These are phyloP conservation scores for Rhodeus uyekii DNA, from an alignment of 2,797 vertebrate species.

Conservation along the genomic window DNA sequence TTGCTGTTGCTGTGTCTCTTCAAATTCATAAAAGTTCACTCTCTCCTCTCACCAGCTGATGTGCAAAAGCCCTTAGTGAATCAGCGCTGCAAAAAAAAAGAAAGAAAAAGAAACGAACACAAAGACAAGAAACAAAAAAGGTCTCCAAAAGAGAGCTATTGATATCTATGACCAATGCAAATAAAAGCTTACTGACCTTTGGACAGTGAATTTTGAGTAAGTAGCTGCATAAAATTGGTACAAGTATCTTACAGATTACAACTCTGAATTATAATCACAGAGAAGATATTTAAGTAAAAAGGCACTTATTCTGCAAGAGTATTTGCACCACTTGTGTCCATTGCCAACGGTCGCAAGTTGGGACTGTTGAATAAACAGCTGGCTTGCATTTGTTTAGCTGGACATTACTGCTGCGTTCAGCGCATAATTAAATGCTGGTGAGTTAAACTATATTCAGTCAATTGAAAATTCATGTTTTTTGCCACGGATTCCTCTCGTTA, in stretches of 20 bases:
- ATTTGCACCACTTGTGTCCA: not conserved
- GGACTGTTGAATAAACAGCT: conserved; percentile 26
- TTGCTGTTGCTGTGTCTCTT: not conserved
- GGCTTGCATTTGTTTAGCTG: conserved; percentile 22
- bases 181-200: not conserved
- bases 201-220: not conserved
- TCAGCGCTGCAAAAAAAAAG: not conserved
- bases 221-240: not conserved
- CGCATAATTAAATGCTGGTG: not conserved
- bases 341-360: not conserved
- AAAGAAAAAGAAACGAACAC: no score
- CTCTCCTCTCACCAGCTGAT: conserved; percentile 7
- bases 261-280: not conserved
- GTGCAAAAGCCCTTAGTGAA: not conserved
- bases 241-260: not conserved
- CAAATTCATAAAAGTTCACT: not conserved
- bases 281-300: not conserved
- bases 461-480: not conserved
- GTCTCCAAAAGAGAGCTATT: not conserved
- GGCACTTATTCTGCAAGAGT: not conserved
- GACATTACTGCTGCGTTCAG: conserved; percentile 5
- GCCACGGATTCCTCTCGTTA: not conserved
- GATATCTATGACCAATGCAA: conserved; percentile 12
- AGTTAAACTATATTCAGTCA: conserved; percentile 2
- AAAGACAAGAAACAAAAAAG: not conserved